Evolutionary conservation across 2,888 invertebrate species (phyloP), one percentile per base, ranked within the genome.

Genomic region (Aleiodes leptofemur): DNA sequence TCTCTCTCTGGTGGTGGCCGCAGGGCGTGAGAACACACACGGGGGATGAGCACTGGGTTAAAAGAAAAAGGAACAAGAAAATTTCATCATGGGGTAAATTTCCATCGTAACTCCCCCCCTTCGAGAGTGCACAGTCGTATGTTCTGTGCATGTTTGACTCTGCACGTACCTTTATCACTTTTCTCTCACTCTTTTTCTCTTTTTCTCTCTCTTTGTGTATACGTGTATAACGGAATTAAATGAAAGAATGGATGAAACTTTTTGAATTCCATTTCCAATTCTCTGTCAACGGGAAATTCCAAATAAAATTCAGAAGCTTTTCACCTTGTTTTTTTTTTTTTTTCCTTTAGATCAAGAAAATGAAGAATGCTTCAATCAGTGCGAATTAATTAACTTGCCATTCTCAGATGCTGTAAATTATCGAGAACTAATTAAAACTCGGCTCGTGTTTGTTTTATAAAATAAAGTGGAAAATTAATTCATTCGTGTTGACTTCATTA

Each of bases 21-120:
- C 55, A 16, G 51, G 48, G 31, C 48, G 57, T 68, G 68, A 57
- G 23, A 23, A 23, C 23, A 56, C 68, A 7, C 38, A 13, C 68
- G n/a, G 29, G 16, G 43, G 1, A 64, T 72, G 38, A 34, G 29
- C 53, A 31, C 5, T 72, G 14, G 51, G 1, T 23, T 50, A 64
- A 55, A 43, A 43, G 68, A 51, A n/a, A 4, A 51, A 51, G 29
- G 29, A 51, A 16, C 7, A 31, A 50, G 31, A 48, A 73, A 73
- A 73, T 66, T 73, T 68, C 57, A 68, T 73, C 57, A 73, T 16
- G 13, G 11, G 34, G n/a, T 68, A 8, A 29, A 51, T 68, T 68
- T 68, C 31, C 31, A 51, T 51, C 51, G n/a, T n/a, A 29, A n/a
- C 31, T 16, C 51, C 31, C 31, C 43, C 51, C 31, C 31, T 31